phyloP scores from a whole-genome alignment of 2,797 vertebrate genomes.

The Cyclopterus lumpus region DNA sequence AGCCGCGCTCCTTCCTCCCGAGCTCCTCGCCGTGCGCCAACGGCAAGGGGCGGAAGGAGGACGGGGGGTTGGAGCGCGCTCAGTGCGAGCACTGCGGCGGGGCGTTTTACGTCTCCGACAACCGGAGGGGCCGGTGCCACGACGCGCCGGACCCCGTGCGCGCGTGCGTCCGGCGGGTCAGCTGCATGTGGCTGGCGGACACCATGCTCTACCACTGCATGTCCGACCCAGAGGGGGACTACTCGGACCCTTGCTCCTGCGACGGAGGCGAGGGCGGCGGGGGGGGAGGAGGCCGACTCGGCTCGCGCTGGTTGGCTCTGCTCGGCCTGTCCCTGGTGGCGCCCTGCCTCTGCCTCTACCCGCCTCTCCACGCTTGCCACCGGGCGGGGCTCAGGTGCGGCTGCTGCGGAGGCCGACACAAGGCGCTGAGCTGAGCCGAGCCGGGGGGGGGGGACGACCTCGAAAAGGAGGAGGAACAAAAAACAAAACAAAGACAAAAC shows the following conservation, averaged over 20 bases:
- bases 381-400: constrained; percentile 91
- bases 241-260: constrained; percentile 96
- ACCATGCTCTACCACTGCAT: constrained; percentile 99
- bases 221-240: constrained; percentile 98
- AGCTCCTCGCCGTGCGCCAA: constrained; percentile 72
- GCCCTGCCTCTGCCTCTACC: constrained; percentile 98
- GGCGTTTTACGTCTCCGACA: constrained; percentile 91
- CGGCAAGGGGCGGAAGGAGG: constrained; percentile 85
- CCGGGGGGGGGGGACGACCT: not conserved
- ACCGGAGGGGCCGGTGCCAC: constrained; percentile 92
- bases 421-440: constrained; percentile 91
- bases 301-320: constrained; percentile 97
- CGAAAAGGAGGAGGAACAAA: too few species aligned
- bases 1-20: constrained; percentile 85
- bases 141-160: constrained; percentile 93
- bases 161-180: constrained; percentile 91
- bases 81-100: constrained; percentile 95
- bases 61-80: constrained; percentile 85
- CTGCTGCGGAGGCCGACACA: constrained; percentile 97
- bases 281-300: constrained; percentile 87
- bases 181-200: constrained; percentile 99
- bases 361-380: constrained; percentile 94
- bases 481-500: constrained; percentile 38
- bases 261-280: constrained; percentile 87
- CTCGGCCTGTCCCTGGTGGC: constrained; percentile 94